Evolutionary conservation across 2,888 invertebrate genomes (phyloP).

Genomic region (Linnaemya vulpina): DNA sequence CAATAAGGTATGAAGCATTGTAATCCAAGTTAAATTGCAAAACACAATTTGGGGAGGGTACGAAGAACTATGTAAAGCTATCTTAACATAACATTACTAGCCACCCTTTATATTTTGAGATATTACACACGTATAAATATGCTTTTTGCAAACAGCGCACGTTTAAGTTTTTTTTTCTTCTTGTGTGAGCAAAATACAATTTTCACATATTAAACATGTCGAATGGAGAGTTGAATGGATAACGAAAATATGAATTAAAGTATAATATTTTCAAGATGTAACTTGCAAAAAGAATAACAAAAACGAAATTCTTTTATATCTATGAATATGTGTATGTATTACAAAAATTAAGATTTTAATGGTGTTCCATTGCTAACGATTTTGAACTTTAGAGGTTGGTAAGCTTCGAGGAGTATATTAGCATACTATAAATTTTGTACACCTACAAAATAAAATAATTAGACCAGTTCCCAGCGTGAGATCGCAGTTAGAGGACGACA

Average conservation of each 20-base stretch:
- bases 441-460: no score
- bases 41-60: conserved; percentile 47
- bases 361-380: background rate
- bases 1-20: conserved; percentile 30
- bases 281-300: background rate
- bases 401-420: background rate
- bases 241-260: conserved; percentile 24
- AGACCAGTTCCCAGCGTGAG: no score
- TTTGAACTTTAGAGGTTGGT: background rate
- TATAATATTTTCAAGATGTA: conserved; percentile 42
- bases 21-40: conserved; percentile 51
- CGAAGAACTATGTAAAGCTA: conserved; percentile 43
- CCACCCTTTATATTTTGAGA: conserved; percentile 54
- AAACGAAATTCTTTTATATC: background rate
- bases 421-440: no score
- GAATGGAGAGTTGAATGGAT: conserved; percentile 12
- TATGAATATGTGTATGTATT: background rate
- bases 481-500: no score
- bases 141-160: conserved; percentile 55
- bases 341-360: background rate
- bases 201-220: conserved; percentile 44
- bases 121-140: conserved; percentile 49
- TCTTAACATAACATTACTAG: conserved; percentile 46
- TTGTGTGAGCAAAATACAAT: conserved; percentile 54
- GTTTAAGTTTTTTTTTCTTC: conserved; percentile 55